A percentile compares a stretch with the other conserved stretches of the same genome.
Conservation (phyloP, 2,113 vertebrate genomes). For the Pomatorhinus ruficollis region DNA sequence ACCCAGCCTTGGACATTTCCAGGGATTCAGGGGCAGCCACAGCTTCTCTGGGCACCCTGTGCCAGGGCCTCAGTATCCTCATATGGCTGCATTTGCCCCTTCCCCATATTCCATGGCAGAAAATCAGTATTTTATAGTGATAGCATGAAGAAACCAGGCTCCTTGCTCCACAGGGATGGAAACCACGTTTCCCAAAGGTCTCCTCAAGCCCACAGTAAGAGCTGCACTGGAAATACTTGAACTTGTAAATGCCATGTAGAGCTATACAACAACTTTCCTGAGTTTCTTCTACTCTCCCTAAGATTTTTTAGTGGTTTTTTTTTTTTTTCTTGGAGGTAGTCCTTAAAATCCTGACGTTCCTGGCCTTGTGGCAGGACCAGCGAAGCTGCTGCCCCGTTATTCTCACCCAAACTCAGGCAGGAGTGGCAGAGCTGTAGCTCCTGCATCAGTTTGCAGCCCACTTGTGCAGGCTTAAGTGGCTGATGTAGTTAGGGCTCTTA, state of each 20-base stretch:
- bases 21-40: not conserved
- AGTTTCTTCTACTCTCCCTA: not conserved
- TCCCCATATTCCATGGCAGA: fast-evolving
- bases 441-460: not conserved
- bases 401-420: not conserved
- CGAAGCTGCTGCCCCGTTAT: not conserved
- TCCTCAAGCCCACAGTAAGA: not conserved
- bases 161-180: not conserved
- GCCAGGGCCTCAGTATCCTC: not conserved
- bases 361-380: not conserved
- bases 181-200: not conserved
- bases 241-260: not conserved
- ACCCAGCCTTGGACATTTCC: fast-evolving
- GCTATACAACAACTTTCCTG: not conserved
- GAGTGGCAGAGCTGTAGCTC: not conserved
- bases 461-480: slow-evolving; percentile 25
- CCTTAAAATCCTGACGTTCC: not conserved
- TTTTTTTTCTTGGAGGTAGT: not conserved
- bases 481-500: slow-evolving; percentile 20
- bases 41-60: not conserved
- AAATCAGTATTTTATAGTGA: not conserved
- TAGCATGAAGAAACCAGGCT: not conserved
- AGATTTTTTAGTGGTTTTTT: too few species aligned
- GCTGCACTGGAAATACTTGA: not conserved
- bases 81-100: not conserved